Base-by-base conservation (phyloP, 2,888 invertebrate species). In the Eilema depressum region DNA sequence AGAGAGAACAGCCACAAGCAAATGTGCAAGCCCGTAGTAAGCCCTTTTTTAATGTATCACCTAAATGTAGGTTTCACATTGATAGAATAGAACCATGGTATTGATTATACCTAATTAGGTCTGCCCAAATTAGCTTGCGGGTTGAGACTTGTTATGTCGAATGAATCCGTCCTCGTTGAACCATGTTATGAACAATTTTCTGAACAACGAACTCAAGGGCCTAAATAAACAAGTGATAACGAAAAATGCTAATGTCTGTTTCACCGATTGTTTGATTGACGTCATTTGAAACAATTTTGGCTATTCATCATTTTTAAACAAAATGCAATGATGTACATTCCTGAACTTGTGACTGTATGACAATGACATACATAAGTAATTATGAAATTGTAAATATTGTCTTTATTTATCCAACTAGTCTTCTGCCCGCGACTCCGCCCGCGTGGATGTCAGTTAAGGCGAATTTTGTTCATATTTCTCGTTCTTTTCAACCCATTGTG, bases 341-440 rank as follows among this genome's bases (percentile, higher is more conserved):
- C 53, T n/a, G 14, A 33, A 62, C 23, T 62, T 62, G 37, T 62
- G 23, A 37, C 25, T 63, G 7, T 37, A 63, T 33, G 47, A n/a
- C 47, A 53, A 28, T 64, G 63, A 64, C 63, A 64, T 20, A 59
- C 59, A 26, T 26, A 3, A 26, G 14, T 26, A 53, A 28, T 53
- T 56, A 28, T 28, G n/a, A 28, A 64, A 56, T n/a, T 8, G 53
- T 64, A 56, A 62, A 64, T 17, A 28, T 14, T 17, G n/a, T 65
- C 1, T 17, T 17, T 41, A 17, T 37, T 37, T 33, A 33, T 28
- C 28, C 28, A 28, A 28, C n/a, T n/a, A n/a, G n/a, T n/a, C n/a
- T n/a, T n/a, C n/a, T n/a, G n/a, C n/a, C 33, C 4, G 33, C 33
- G 33, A 8, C 33, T 33, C 33, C 33, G 33, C 33, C 33, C 33